phyloP scores from a whole-genome alignment of 2,113 vertebrate species.

The Dasyornis broadbenti region DNA sequence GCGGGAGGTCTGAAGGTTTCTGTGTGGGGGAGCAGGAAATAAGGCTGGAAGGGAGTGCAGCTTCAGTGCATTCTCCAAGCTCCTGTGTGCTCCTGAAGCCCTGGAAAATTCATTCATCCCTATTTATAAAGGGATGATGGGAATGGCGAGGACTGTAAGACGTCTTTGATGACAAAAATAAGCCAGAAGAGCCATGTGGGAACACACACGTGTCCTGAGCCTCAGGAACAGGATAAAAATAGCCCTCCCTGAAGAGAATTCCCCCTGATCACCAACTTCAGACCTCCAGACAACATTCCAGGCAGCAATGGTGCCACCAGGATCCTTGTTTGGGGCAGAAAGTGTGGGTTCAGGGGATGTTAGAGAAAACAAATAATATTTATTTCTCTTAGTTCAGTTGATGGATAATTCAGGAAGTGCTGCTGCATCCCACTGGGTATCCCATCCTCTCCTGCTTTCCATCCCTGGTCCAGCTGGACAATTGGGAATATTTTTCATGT shows the following conservation, averaged over 20 bases:
- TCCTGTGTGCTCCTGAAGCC: neutral
- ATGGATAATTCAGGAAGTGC: neutral
- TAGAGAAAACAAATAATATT: neutral
- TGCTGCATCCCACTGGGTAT: accelerated
- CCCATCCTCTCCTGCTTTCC: neutral
- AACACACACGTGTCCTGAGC: too few species aligned
- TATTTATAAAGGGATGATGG: accelerated
- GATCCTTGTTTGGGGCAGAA: accelerated
- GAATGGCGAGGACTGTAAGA: accelerated
- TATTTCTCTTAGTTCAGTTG: neutral
- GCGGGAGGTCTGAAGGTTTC: accelerated
- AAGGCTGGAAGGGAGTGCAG: accelerated
- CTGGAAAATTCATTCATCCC: neutral
- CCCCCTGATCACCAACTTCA: accelerated
- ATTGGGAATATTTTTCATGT: neutral
- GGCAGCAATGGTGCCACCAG: neutral
- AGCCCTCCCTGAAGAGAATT: neutral
- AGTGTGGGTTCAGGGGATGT: accelerated
- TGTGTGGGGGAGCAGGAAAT: neutral
- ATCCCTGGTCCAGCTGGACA: neutral
- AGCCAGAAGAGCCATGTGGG: accelerated
- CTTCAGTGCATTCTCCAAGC: neutral
- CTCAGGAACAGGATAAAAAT: neutral
- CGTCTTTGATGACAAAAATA: accelerated
- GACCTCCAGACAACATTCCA: neutral